Evolutionary conservation across 2,113 vertebrate species (phyloP).

Genomic region (Aptenodytes patagonicus): DNA sequence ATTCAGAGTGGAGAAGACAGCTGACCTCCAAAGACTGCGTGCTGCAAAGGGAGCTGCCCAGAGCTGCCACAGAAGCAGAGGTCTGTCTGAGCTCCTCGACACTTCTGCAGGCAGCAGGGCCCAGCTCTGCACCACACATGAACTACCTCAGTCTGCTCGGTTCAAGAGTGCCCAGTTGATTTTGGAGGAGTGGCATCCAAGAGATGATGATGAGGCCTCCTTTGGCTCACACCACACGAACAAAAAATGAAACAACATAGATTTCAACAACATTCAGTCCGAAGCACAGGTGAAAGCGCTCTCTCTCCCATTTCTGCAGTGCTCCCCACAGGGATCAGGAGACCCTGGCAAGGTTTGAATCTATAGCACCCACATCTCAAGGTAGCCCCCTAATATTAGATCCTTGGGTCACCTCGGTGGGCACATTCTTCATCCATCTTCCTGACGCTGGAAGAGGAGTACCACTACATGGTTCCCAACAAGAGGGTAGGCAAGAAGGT

Average conservation of each 20-base stretch:
- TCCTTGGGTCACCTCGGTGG: neutral
- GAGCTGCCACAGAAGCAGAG: neutral
- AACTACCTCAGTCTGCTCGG: neutral
- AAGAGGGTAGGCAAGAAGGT: neutral
- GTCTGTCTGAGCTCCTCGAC: neutral
- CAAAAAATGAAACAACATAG: neutral
- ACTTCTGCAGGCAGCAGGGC: neutral
- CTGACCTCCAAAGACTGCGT: neutral
- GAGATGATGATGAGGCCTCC: neutral
- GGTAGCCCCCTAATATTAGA: neutral
- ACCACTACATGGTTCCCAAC: neutral
- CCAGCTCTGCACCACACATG: neutral
- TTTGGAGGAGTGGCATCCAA: neutral
- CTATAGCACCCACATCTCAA: neutral
- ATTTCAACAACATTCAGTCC: neutral
- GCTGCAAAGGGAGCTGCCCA: neutral
- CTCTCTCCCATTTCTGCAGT: neutral
- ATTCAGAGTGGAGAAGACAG: neutral
- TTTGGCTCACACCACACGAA: neutral
- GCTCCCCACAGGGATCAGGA: neutral
- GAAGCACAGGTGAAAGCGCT: accelerated
- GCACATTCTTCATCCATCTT: neutral
- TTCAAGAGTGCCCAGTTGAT: neutral
- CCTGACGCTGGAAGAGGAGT: neutral
- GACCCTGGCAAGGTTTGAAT: neutral